Conservation (phyloP, 2,888 invertebrate genomes). For the Invenusta paracnida region DNA sequence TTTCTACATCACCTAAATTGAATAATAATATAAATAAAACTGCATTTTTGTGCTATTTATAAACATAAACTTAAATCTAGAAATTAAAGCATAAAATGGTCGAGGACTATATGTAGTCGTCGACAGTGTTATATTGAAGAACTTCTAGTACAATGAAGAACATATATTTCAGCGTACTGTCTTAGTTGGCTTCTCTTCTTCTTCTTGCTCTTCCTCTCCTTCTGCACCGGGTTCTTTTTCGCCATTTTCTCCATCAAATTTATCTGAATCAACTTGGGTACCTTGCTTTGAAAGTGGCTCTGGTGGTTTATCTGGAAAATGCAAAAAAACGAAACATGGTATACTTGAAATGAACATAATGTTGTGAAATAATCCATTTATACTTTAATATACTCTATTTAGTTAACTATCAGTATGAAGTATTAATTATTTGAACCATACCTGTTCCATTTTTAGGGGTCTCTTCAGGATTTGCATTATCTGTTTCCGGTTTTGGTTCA, state of each 20-base stretch:
- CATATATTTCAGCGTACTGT: background rate
- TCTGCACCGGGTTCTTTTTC: background rate
- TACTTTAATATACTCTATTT: too few relatives aligned
- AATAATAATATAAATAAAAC: too few relatives aligned
- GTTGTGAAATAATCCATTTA: too few relatives aligned
- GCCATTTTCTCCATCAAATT: conserved; percentile 27
- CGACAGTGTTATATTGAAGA: too few relatives aligned
- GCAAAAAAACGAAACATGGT: background rate
- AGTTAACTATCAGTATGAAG: too few relatives aligned
- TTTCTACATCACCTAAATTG: too few relatives aligned
- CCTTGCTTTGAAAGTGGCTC: background rate
- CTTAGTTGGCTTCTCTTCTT: conserved; percentile 37
- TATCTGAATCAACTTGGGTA: conserved; percentile 44
- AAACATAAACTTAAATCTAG: too few relatives aligned
- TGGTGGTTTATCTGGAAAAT: background rate
- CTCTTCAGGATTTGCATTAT: conserved; percentile 40
- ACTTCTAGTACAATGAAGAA: too few relatives aligned
- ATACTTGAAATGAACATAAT: background rate
- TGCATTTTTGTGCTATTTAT: too few relatives aligned
- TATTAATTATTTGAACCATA: too few relatives aligned
- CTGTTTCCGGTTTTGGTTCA: background rate
- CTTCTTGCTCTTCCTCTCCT: conserved; percentile 41
- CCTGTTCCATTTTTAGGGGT: conserved; percentile 48
- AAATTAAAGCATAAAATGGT: too few relatives aligned
- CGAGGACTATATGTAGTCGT: too few relatives aligned